Evolutionary conservation across 2,113 vertebrate species (phyloP), one percentile per base, ranked within the genome.

Genomic region (Pachyramphus minor): DNA sequence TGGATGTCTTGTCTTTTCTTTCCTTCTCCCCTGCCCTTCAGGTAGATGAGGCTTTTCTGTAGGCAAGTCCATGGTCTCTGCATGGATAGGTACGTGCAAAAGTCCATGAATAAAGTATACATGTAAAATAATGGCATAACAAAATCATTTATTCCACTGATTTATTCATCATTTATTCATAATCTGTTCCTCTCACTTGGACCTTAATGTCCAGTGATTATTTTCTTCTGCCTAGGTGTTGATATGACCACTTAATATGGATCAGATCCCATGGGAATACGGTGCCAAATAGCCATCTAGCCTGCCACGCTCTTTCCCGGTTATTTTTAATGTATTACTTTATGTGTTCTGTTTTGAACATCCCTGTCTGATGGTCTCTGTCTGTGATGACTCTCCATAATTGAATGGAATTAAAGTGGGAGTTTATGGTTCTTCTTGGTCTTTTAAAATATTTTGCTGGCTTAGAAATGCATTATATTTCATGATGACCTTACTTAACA

Each of bases 391-490:
- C 62, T 87, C 45, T 72, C 53, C 0, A 0, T 96, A 92, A 92
- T 75, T 75, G 77, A 89, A 78, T 56, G 85, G 84, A 89, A 90
- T 86, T 92, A 56, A 94, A 94, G 87, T 79, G 79, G 75, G 78
- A 94, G 68, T 95, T 96, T 96, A 95, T 94, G 84, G 81, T 87
- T 94, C 81, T 96, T 88, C 86, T 74, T 83, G 62, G 52, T 96
- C 92, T 93, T 95, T 69, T 92, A 89, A 95, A 95, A 91, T 93
- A 92, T 64, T 96, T 92, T 86, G 72, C 90, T 95, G 93, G 79
- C 87, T 91, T 93, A 87, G 87, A 81, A 86, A 78, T 31, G 52
- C 86, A 4, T 89, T 94, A 12, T 91, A 72, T 93, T 96, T 97
- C 77, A 75, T 44, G 69, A 69, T 92, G 92, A 93, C 95, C 90